Base-by-base conservation (phyloP, 2,797 vertebrate genomes). In the Schizopygopsis malacanthus region DNA sequence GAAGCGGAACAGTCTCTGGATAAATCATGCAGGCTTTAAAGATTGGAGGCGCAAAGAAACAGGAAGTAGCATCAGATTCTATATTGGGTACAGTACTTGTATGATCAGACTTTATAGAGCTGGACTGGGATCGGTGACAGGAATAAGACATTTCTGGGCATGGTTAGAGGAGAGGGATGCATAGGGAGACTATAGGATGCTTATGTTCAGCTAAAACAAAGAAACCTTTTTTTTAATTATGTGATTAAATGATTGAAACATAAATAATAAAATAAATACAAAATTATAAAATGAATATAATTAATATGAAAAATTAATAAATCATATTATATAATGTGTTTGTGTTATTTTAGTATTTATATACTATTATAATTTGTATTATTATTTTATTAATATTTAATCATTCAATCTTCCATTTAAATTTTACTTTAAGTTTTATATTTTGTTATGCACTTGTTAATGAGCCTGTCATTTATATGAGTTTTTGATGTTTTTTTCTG, bases 21-120 rank as follows among this genome's bases (percentile, higher is more conserved):
- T 86, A 82, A 80, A 85, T 86, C 82, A 71, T 63, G 20, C 20
- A 78, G 65, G 63, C 82, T 88, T 85, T 87, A 91, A 92, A 89
- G 87, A 90, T 89, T 89, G 87, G 86, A 76, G 88, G 88, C 84
- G 82, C 85, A 85, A 63, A 75, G 81, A 56, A 59, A 28, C n/a
- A 33, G 20, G 16, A 69, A 69, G 54, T 52, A 69, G 25, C 28
- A 63, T 79, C 15, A 78, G 75, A 82, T 47, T 79, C 13, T 67
- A 50, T 37, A 69, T 85, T 41, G 67, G 37, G 20, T 15, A 22
- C 8, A 59, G 22, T 25, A 45, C 7, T 25, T 8, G 25, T 33
- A 45, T 80, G 59, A 65, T 80, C 41, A 65, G 59, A 9, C 22
- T 79, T 79, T 79, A 65, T 33, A 33, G 25, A 65, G 77, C 41